Evolutionary conservation across 1,140 invertebrate genomes (phyloP), one percentile per base, ranked within the genome.

Genomic region (Ooceraea biroi): DNA sequence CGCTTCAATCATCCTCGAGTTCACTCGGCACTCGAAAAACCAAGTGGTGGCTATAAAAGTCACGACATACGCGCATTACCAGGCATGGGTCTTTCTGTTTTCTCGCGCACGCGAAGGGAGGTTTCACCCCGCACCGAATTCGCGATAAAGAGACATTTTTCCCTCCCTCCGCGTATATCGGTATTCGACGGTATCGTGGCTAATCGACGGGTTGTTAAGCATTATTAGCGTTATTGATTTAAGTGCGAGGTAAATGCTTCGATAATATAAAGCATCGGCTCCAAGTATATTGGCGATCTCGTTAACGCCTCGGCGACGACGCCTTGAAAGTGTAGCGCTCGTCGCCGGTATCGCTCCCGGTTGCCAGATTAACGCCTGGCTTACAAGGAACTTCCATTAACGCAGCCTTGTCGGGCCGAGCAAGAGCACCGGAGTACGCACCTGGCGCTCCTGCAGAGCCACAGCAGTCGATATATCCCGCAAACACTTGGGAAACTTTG

Each of bases 311-410:
- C 50, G 50, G 3, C 17, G 50, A 55, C 57, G 63, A 78, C 74
- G 41, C 87, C 82, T 88, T 82, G 83, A 89, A 89, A 84, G 58
- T 82, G 44, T 68, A 30, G n/a, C 65, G 30, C 63, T 84, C 74
- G 60, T 85, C 25, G 66, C 69, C 80, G 58, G 65, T 68, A 58
- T 77, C 41, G 88, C n/a, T 27, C 58, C n/a, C 19, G 44, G 44
- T 36, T 36, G 46, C 46, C 73, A 52, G 87, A 91, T 92, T 92
- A 88, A 87, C 82, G 82, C 82, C 76, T 85, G 83, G 86, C 88
- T 88, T 90, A 93, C 92, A 93, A 73, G 92, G 87, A 93, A 93
- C 73, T 91, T 92, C 92, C 92, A 93, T 93, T 93, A 93, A 91
- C 85, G 82, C 86, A 89, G 72, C 60, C 89, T 87, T 89, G 90